These are phyloP conservation scores for Helicoverpa armigera DNA, from an alignment of 1,140 invertebrate genomes.

Conservation along the genomic window DNA sequence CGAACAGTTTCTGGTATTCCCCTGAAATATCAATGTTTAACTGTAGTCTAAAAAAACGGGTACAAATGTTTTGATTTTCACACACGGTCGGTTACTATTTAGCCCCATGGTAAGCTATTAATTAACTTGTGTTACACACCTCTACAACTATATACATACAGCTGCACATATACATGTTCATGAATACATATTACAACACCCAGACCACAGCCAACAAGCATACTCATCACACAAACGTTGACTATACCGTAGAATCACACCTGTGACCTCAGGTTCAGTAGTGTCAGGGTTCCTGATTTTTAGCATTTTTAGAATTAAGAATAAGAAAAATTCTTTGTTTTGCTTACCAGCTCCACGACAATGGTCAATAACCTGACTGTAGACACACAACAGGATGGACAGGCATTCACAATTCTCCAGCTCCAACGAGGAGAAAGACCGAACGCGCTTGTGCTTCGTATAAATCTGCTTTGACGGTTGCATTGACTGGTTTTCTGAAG, in stretches of 20 bases:
- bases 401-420: slow-evolving; percentile 86
- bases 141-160: too few relatives aligned
- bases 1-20: slow-evolving; percentile 74
- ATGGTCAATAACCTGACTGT: slow-evolving; percentile 87
- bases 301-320: background rate
- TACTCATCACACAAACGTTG: too few relatives aligned
- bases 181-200: background rate
- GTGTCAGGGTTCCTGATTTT: background rate
- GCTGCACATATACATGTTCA: too few relatives aligned
- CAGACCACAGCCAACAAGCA: too few relatives aligned
- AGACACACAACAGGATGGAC: slow-evolving; percentile 86
- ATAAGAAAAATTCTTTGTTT: slow-evolving; percentile 15
- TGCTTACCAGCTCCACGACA: slow-evolving; percentile 86
- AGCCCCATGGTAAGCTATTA: background rate
- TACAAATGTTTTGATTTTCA: too few relatives aligned
- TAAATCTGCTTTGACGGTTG: slow-evolving; percentile 26
- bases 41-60: background rate
- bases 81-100: too few relatives aligned
- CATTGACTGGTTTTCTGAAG: slow-evolving; percentile 27
- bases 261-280: too few relatives aligned
- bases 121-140: too few relatives aligned
- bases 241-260: too few relatives aligned
- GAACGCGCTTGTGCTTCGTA: slow-evolving; percentile 56
- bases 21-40: slow-evolving; percentile 55
- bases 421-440: slow-evolving; percentile 66